phyloP scores from a whole-genome alignment of 1,140 invertebrate genomes.

The fruit fly (Drosophila melanogaster) region Release_6_plus_ISO1_MT NT_033779.5:10616501-10617000 shows the following conservation, averaged over 20 bases:
- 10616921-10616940: no score
- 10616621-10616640: constrained; percentile 7
- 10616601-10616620: constrained; percentile 4
- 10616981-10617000: no score
- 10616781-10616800: constrained; percentile 39
- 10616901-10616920: no score
- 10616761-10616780: constrained; percentile 40
- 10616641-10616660: constrained; percentile 37
- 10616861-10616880: neutral
- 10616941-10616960: no score
- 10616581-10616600: constrained; percentile 34
- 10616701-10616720: constrained; percentile 14
- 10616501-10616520: constrained; percentile 63
- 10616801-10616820: constrained; percentile 42
- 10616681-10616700: constrained; percentile 2
- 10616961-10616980: no score
- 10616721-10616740: constrained; percentile 36
- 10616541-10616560: constrained; percentile 57
- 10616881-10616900: neutral
- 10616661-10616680: constrained; percentile 15
- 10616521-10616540: constrained; percentile 47
- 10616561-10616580: constrained; percentile 42
- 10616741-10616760: constrained; percentile 64
- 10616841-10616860: constrained; percentile 42
- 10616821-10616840: constrained; percentile 60